Conservation (phyloP, 1,140 invertebrate species). For the Drosophila chauvacae region DNA sequence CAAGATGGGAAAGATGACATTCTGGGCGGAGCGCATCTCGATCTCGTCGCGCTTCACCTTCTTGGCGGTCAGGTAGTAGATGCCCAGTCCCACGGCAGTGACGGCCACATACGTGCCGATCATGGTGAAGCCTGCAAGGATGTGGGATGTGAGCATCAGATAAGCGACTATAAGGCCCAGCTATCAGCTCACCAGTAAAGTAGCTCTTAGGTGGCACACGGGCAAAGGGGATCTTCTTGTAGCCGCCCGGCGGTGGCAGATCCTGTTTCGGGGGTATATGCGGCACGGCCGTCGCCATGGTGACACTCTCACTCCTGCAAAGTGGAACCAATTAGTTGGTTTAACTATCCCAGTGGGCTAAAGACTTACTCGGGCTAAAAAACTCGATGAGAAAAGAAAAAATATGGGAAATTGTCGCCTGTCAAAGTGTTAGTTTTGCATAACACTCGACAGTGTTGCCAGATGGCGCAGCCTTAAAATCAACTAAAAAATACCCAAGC, state of each 20-base stretch:
- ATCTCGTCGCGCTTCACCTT: slow-evolving; percentile 86
- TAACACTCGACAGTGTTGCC: slow-evolving; percentile 13
- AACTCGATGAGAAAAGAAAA: slow-evolving; percentile 13
- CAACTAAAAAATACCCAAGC: neutral
- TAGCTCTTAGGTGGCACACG: slow-evolving; percentile 89
- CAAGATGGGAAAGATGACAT: slow-evolving; percentile 91
- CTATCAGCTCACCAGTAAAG: slow-evolving; percentile 87
- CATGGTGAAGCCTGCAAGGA: slow-evolving; percentile 85
- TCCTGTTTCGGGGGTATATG: slow-evolving; percentile 88
- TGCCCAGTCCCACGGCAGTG: slow-evolving; percentile 86
- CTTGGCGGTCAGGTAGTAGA: slow-evolving; percentile 87
- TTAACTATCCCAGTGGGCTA: too few species aligned
- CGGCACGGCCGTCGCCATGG: slow-evolving; percentile 72
- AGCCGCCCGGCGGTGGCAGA: slow-evolving; percentile 94
- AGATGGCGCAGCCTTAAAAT: neutral
- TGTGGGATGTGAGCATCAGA: neutral
- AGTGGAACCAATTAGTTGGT: neutral
- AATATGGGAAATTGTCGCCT: slow-evolving; percentile 12
- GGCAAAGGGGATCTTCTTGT: slow-evolving; percentile 89
- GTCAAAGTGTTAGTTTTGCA: slow-evolving; percentile 19
- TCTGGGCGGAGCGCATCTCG: slow-evolving; percentile 90
- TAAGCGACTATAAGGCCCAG: too few species aligned
- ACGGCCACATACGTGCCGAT: slow-evolving; percentile 87
- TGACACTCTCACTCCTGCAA: slow-evolving; percentile 50
- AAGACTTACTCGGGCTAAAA: slow-evolving; percentile 43